These are phyloP conservation scores for Saguinus midas DNA, from an alignment of 2,113 vertebrate species.

Conservation along the genomic window DNA sequence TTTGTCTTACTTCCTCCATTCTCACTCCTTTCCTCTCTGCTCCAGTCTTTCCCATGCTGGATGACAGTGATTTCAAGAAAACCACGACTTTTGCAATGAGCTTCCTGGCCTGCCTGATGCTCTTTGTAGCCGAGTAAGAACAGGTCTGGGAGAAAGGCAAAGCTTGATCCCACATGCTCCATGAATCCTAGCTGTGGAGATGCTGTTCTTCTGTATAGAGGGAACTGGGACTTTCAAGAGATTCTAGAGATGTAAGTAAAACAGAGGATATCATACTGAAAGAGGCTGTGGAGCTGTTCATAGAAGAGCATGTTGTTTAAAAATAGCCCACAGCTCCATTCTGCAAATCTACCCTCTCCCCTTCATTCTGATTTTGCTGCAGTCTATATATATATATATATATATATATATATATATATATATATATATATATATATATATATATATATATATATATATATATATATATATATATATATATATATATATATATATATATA, in stretches of 20 bases:
- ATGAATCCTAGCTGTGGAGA: not conserved
- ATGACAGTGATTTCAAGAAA: not conserved
- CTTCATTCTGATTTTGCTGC: not conserved
- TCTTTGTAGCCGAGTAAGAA: not conserved
- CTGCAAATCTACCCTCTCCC: not conserved
- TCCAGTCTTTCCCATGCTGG: not conserved
- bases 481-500: too few relatives aligned
- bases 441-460: too few relatives aligned
- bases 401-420: too few relatives aligned
- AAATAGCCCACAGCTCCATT: not conserved
- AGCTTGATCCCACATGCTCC: not conserved
- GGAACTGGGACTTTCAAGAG: not conserved
- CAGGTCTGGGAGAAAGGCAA: not conserved
- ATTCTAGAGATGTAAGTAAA: not conserved
- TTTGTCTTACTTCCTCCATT: not conserved
- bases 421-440: too few relatives aligned
- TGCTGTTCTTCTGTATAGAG: not conserved
- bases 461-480: too few relatives aligned
- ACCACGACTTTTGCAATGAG: not conserved
- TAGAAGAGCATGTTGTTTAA: slow-evolving; percentile 8
- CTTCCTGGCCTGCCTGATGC: not conserved
- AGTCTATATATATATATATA: too few relatives aligned
- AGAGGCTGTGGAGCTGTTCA: not conserved
- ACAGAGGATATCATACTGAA: not conserved
- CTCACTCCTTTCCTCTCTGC: not conserved